A percentile compares a stretch with the other conserved stretches of the same genome.
These are phyloP conservation scores for Delphinapterus leucas DNA, from an alignment of 2,113 vertebrate species.

Conservation along the genomic window DNA sequence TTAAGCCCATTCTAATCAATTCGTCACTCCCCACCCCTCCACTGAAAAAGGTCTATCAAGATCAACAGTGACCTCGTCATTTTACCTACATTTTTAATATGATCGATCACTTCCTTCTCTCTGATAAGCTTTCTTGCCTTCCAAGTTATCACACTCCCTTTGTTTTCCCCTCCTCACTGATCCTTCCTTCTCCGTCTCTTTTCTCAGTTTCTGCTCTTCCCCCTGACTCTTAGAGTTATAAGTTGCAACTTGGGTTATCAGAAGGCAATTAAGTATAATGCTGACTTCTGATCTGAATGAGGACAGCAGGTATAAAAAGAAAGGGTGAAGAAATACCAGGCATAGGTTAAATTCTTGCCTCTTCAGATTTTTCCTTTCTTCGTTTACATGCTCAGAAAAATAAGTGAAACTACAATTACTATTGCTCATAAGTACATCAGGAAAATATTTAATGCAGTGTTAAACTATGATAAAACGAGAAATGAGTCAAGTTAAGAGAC, in stretches of 20 bases:
- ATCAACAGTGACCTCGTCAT: background rate
- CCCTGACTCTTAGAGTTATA: background rate
- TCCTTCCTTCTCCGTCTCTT: background rate
- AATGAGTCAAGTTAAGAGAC: background rate
- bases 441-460: slow-evolving; percentile 32
- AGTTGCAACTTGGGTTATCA: background rate
- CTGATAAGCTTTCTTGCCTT: background rate
- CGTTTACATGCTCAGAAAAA: background rate
- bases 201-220: background rate
- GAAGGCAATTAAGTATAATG: background rate
- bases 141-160: background rate
- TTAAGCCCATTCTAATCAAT: background rate
- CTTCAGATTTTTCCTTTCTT: slow-evolving; percentile 24
- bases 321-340: background rate
- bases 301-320: background rate
- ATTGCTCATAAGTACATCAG: background rate
- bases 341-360: background rate
- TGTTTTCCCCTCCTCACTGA: background rate
- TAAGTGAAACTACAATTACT: background rate
- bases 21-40: background rate
- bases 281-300: background rate
- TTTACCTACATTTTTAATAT: background rate
- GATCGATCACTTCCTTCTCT: background rate
- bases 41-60: background rate
- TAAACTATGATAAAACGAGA: slow-evolving; percentile 10